Evolutionary conservation across 1,140 invertebrate genomes (phyloP).

Genomic region (Cotesia vestalis): DNA sequence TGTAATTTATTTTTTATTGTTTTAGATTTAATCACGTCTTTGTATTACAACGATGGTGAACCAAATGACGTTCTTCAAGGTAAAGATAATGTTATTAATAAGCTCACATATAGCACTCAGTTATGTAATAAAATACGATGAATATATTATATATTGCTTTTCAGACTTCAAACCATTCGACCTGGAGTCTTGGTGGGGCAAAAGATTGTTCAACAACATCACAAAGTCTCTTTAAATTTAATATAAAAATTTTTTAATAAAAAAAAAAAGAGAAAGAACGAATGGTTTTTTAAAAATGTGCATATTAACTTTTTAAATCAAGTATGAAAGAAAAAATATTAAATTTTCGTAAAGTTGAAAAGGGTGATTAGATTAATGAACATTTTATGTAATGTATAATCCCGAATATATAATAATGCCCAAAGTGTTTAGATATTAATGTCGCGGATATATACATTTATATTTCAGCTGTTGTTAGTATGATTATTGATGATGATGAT

Average conservation of each 20-base stretch:
- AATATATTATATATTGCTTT: conserved; percentile 43
- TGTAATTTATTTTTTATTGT: conserved; percentile 31
- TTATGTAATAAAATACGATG: conserved; percentile 4
- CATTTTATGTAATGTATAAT: background rate
- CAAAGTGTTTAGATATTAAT: conserved; percentile 16
- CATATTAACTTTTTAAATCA: background rate
- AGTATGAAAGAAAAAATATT: background rate
- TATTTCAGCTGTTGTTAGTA: conserved; percentile 15
- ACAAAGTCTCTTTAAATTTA: conserved; percentile 75
- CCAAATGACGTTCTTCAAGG: conserved; percentile 72
- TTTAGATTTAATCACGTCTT: conserved; percentile 59
- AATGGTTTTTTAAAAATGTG: background rate
- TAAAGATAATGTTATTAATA: conserved; percentile 44
- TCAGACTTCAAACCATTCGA: conserved; percentile 86
- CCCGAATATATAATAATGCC: background rate
- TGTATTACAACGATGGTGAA: conserved; percentile 78
- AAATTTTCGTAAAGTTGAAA: background rate
- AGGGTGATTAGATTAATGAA: conserved; percentile 4
- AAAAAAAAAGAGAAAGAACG: conserved; percentile 12
- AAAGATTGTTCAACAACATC: conserved; percentile 81
- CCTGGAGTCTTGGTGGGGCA: conserved; percentile 88
- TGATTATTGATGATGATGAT: conserved; percentile 3
- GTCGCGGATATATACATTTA: too few species aligned
- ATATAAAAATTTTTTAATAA: conserved; percentile 4
- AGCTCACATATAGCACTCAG: background rate